A percentile compares a stretch with the other conserved stretches of the same genome.
Evolutionary conservation across 2,113 vertebrate species (phyloP).

Genomic region (Cryptoleucopteryx plumbea): DNA sequence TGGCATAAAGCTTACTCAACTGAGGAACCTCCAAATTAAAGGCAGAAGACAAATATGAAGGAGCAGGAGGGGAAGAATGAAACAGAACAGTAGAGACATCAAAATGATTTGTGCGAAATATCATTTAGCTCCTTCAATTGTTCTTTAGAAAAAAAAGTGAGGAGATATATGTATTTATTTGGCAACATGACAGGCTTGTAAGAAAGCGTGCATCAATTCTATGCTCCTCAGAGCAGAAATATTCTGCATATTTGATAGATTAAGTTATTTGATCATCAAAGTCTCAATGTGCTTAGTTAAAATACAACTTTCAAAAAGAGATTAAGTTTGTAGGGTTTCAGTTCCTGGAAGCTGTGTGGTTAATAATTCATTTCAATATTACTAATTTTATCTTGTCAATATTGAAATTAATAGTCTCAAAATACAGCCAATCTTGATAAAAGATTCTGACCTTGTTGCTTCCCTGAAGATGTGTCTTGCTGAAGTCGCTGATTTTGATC

Average conservation of each 20-base stretch:
- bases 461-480: neutral
- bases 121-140: neutral
- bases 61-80: neutral
- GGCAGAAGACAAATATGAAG: neutral
- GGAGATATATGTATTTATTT: neutral
- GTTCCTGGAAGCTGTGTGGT: neutral
- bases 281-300: neutral
- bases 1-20: neutral
- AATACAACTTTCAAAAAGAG: neutral
- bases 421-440: constrained; percentile 6
- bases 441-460: constrained; percentile 7
- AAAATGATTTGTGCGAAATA: neutral
- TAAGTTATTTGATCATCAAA: neutral
- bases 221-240: neutral
- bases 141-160: neutral
- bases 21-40: neutral
- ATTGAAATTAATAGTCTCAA: constrained; percentile 27
- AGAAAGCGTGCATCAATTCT: neutral
- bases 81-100: neutral
- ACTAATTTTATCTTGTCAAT: constrained; percentile 18
- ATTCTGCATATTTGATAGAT: neutral
- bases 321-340: neutral
- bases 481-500: constrained; percentile 29
- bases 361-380: constrained; percentile 23
- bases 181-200: neutral